Evolutionary conservation across 2,797 vertebrate genomes (phyloP), one percentile per base, ranked within the genome.

Genomic region (Melanotaenia trifasciata): DNA sequence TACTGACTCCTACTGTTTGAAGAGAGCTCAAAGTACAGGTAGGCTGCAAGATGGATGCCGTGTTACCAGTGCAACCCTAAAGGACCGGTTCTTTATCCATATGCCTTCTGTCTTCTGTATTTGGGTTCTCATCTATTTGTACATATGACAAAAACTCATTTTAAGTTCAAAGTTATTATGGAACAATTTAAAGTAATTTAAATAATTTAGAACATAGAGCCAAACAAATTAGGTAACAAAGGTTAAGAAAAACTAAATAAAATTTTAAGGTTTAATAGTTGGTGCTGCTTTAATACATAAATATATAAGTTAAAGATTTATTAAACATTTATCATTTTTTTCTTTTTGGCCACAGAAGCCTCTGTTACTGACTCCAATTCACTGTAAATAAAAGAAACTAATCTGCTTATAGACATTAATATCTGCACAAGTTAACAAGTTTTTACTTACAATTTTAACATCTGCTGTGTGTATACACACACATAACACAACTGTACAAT

Each of bases 401-500:
- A 33, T 50, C 30, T 45, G 60, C 12, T 63, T 53, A 57, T 40
- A 77, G 65, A 14, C 40, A 43, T 43, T 40, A 43, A 65, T 54
- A 8, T 50, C n/a, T 22, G 45, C 45, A n/a, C 18, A 50, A 20
- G 20, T 9, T 20, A 50, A 81, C 83, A 81, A 80, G 64, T 47
- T 74, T 36, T 28, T 0, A 3, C 61, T 67, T 69, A 12, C 36
- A 76, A 63, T 26, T 59, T 38, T 53, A 67, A 50, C 33, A 50
- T 62, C 70, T 63, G 26, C 10, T 33, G 24, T 51, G 26, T 45
- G 64, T 63, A 30, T 45, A 58, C 16, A 30, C 36, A 5, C 16
- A 43, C 38, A 22, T 32, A 69, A 43, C 43, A 50, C 26, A 24
- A 3, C n/a, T 53, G 47, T 10, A 40, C 13, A 13, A 13, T 43